phyloP scores from a whole-genome alignment of 1,140 invertebrate genomes.

The Vanessa atalanta region DNA sequence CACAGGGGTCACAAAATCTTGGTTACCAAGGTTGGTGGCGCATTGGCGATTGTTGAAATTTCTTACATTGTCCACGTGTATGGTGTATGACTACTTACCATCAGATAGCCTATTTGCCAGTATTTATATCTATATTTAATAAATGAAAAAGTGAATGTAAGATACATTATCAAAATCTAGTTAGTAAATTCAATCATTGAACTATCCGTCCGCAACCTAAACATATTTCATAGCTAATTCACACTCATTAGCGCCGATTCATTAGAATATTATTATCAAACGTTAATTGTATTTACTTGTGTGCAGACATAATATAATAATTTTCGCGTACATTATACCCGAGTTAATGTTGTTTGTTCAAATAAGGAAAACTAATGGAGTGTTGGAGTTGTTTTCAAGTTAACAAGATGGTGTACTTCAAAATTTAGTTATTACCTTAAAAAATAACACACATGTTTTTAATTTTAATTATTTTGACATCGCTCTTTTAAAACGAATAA shows the following conservation, averaged over 20 bases:
- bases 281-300: conserved; percentile 17
- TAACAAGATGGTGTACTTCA: neutral
- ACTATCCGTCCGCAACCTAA: conserved; percentile 11
- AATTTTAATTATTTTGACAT: neutral
- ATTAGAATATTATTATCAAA: conserved; percentile 25
- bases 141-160: too few relatives aligned
- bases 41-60: too few relatives aligned
- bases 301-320: conserved; percentile 19
- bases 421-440: neutral
- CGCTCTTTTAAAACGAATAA: neutral
- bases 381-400: neutral
- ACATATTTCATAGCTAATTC: conserved; percentile 14
- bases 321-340: conserved; percentile 8
- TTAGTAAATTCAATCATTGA: neutral
- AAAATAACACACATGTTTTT: neutral
- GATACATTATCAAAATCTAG: neutral
- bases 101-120: too few relatives aligned
- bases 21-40: too few relatives aligned
- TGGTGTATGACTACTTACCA: too few relatives aligned
- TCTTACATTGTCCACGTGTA: too few relatives aligned
- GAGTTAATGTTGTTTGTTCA: conserved; percentile 4
- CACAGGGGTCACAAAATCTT: too few relatives aligned
- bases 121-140: too few relatives aligned
- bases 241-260: conserved; percentile 21
- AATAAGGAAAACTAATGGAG: conserved; percentile 1